Conservation (phyloP, 1,140 invertebrate genomes). For the Mylabris phalerata region DNA sequence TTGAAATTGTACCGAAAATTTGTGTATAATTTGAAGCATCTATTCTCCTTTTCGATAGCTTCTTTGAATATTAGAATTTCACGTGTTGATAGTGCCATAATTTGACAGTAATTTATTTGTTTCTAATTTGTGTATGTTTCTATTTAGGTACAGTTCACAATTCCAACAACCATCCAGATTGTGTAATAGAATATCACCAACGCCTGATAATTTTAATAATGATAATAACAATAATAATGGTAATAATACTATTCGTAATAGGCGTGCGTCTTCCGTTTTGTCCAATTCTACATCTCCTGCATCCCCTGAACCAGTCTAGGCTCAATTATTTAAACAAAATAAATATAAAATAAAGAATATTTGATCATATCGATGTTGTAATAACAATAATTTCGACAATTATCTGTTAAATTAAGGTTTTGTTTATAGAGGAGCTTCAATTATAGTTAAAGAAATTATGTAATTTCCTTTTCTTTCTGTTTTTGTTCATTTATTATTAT, state of each 20-base stretch:
- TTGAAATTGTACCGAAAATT: no score
- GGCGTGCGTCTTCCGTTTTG: constrained; percentile 16
- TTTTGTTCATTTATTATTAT: constrained; percentile 1
- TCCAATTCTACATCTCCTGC: constrained; percentile 16
- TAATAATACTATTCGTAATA: background rate
- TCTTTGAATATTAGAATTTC: background rate
- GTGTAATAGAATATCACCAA: constrained; percentile 25
- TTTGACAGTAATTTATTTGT: background rate
- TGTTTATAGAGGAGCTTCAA: background rate
- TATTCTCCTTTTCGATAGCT: background rate
- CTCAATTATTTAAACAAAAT: background rate
- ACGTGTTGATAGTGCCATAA: background rate
- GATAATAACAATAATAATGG: background rate
- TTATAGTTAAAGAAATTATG: background rate
- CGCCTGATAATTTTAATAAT: constrained; percentile 5
- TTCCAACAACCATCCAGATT: constrained; percentile 25
- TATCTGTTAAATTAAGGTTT: constrained; percentile 28
- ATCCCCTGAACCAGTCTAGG: constrained; percentile 25
- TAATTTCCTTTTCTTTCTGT: constrained; percentile 1
- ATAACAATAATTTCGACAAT: background rate
- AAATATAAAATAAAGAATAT: background rate
- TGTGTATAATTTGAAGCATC: no score
- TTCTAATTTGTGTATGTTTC: background rate
- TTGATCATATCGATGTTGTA: constrained; percentile 5
- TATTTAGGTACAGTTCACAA: constrained; percentile 31